Base-by-base conservation (phyloP, 2,113 vertebrate genomes). In the Polypterus bichir region DNA sequence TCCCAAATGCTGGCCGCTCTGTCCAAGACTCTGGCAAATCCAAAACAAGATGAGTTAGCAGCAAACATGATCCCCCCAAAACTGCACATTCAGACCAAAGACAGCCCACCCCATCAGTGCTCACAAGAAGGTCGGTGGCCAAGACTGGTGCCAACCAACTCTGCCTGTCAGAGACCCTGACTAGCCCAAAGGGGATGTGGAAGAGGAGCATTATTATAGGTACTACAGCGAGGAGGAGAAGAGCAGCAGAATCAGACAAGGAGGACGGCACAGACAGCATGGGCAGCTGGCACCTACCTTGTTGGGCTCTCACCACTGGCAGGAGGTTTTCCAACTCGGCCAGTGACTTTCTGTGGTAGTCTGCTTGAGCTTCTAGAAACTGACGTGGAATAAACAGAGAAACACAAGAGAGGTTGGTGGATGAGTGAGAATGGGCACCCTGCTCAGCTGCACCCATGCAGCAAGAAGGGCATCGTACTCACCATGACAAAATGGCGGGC, bases 301-400 rank as follows among this genome's bases (percentile, higher is more conserved):
- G 95, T 76, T 98, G 96, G 74, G 86, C 86, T 82, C 90, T 91
- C 79, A 99, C 92, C 82, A 92, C 89, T 47, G 96, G 95, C 75
- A 99, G 83, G 79, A 94, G 89, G 59, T 79, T 90, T 86, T 99
- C 94, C 85, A 99, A 88, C 76, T 96, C 89, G 73, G 90, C 83
- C 86, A 99, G 89, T 84, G 96, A 92, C 86, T 92, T 97, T 84
- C 94, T 90, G 86, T 99, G 96, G 89, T 97, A 97, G 88, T 99
- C 96, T 75, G 96, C 96, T 88, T 99, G 96, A 78, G 92, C 92
- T 82, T 97, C 95, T 87, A 99, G 91, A 82, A 99, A 92, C 96
- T 99, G 77, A 79, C 81, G 73, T 76, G 57, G 69, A 72, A 73
- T 71, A 75, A 79, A 70, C 67, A 71, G 68, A 80, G 60, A 75